phyloP scores from a whole-genome alignment of 2,113 vertebrate species.

The Brachyistius frenatus region DNA sequence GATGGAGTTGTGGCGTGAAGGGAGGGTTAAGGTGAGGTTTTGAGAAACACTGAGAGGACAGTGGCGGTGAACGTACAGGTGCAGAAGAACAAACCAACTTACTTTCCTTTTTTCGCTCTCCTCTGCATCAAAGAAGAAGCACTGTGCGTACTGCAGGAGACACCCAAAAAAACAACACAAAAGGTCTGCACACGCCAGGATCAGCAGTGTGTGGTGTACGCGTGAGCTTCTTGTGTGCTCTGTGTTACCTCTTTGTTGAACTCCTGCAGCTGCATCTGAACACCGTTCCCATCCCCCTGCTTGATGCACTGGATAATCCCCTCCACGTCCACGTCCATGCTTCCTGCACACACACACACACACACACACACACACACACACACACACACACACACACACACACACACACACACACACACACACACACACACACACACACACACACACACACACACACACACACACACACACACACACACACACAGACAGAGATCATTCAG shows the following conservation, averaged over 20 bases:
- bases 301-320: slow-evolving; percentile 83
- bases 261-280: slow-evolving; percentile 77
- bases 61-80: not conserved
- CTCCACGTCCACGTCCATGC: slow-evolving; percentile 80
- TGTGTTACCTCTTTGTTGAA: slow-evolving; percentile 82
- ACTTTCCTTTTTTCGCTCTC: slow-evolving; percentile 81
- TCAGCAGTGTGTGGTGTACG: not conserved
- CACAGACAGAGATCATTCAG: slow-evolving; percentile 8
- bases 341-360: slow-evolving; percentile 33
- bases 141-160: slow-evolving; percentile 81
- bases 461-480: not conserved
- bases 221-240: not conserved
- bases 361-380: slow-evolving; percentile 11
- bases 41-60: slow-evolving; percentile 1
- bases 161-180: not conserved
- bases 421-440: slow-evolving; percentile 1
- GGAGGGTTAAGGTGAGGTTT: slow-evolving; percentile 5
- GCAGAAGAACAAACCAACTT: slow-evolving; percentile 35
- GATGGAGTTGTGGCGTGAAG: not conserved
- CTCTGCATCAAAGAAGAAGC: slow-evolving; percentile 85
- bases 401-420: slow-evolving; percentile 2
- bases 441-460: not conserved
- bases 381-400: not conserved
- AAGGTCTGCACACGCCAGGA: not conserved
- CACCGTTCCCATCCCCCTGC: slow-evolving; percentile 76